phyloP scores from a whole-genome alignment of 2,888 invertebrate genomes.

The Campaea margaritaria region DNA sequence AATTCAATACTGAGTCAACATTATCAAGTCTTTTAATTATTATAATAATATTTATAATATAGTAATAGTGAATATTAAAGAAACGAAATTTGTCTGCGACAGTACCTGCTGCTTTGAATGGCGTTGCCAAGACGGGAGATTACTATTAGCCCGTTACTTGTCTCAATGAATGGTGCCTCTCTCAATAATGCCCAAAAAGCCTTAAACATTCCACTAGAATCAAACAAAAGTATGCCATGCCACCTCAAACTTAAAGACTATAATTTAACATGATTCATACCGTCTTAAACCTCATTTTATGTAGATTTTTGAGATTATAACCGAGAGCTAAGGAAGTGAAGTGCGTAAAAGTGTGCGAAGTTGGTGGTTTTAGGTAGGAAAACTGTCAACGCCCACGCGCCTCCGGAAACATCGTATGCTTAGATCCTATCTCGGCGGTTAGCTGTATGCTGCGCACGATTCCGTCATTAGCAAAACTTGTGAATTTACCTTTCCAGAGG shows the following conservation, averaged over 20 bases:
- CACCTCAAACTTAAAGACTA: constrained; percentile 49
- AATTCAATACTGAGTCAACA: neutral
- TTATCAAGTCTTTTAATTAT: too few species aligned
- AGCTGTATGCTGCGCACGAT: constrained; percentile 74
- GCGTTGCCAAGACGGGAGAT: constrained; percentile 74
- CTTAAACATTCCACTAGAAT: constrained; percentile 53
- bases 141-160: constrained; percentile 83
- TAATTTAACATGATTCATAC: constrained; percentile 37
- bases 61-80: neutral
- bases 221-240: constrained; percentile 55
- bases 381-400: constrained; percentile 70
- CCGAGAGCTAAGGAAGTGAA: constrained; percentile 57
- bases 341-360: constrained; percentile 71
- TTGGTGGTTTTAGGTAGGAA: constrained; percentile 61
- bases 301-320: constrained; percentile 62
- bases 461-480: constrained; percentile 78
- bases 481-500: constrained; percentile 70
- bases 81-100: constrained; percentile 44
- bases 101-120: constrained; percentile 76
- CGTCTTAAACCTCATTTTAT: constrained; percentile 50
- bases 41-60: neutral
- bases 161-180: constrained; percentile 81
- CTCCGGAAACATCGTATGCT: constrained; percentile 73
- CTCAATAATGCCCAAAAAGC: constrained; percentile 65
- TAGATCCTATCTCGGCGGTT: constrained; percentile 70